Conservation (phyloP, 2,113 vertebrate genomes). For the Sarotherodon lohbergeri region DNA sequence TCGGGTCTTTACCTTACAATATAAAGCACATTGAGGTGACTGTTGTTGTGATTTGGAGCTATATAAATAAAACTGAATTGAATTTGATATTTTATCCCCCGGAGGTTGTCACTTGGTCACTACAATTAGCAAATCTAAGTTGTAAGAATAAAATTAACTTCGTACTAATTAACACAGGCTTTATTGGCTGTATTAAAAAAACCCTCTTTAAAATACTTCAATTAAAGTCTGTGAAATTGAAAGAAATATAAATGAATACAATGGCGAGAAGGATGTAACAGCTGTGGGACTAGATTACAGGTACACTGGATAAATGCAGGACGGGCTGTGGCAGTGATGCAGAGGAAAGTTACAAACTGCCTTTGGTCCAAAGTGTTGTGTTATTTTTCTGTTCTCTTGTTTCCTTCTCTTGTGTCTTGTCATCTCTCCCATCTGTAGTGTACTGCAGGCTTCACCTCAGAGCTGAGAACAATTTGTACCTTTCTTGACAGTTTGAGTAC, state of each 20-base stretch:
- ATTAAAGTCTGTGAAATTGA: not conserved
- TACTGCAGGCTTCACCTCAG: not conserved
- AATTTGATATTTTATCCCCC: not conserved
- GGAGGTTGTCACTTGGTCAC: not conserved
- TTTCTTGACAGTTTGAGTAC: slow-evolving; percentile 45
- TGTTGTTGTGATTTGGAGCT: not conserved
- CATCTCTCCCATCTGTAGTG: not conserved
- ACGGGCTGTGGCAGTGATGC: not conserved
- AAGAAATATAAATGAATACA: not conserved
- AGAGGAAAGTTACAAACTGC: not conserved
- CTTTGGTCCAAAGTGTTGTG: not conserved
- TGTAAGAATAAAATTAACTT: not conserved
- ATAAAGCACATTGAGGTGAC: not conserved
- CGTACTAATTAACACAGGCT: not conserved
- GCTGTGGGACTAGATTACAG: not conserved
- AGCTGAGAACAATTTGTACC: slow-evolving; percentile 24
- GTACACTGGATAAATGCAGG: not conserved
- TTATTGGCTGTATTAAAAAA: not conserved
- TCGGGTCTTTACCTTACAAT: not conserved
- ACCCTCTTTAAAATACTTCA: not conserved
- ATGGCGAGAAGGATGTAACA: not conserved
- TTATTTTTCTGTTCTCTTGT: not conserved
- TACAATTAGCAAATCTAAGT: not conserved
- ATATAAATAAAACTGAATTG: not conserved
- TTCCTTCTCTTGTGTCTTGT: not conserved